Conservation (phyloP, 2,888 invertebrate species). For the Eupithecia abbreviata region DNA sequence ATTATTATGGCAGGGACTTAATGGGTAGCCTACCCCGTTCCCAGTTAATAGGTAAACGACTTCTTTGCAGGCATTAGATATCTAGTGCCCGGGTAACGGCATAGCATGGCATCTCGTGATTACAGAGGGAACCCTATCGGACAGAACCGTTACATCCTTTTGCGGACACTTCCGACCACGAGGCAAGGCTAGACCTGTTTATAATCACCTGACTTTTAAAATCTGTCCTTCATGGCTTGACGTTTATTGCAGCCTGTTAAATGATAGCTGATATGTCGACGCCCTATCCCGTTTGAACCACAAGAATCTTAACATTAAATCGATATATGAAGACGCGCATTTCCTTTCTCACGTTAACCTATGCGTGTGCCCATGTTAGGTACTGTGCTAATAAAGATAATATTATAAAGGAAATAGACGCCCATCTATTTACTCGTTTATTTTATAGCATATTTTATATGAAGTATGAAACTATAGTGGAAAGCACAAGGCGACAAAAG, state of each 20-base stretch:
- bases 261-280: conserved; percentile 39
- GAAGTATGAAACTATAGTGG: conserved; percentile 2
- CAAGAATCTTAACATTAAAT: conserved; percentile 34
- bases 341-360: conserved; percentile 37
- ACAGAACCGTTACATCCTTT: conserved; percentile 68
- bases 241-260: conserved; percentile 40
- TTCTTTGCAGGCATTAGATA: conserved; percentile 49
- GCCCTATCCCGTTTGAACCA: conserved; percentile 39
- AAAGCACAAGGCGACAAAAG: conserved; percentile 21
- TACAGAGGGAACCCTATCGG: conserved; percentile 60
- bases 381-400: conserved; percentile 19
- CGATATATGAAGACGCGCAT: conserved; percentile 29
- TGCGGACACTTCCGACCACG: conserved; percentile 65
- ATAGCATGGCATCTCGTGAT: conserved; percentile 56
- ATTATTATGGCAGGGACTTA: not conserved
- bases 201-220: conserved; percentile 45
- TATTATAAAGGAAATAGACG: not conserved
- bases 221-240: conserved; percentile 45
- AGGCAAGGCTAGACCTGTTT: conserved; percentile 47
- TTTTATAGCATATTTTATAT: not conserved
- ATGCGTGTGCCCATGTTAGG: conserved; percentile 10
- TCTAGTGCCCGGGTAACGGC: conserved; percentile 57
- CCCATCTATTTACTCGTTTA: not conserved
- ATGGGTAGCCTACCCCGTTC: conserved; percentile 35
- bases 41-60: conserved; percentile 59